phyloP scores from a whole-genome alignment of 2,888 invertebrate species.

The Cordylochernes scorpioides region DNA sequence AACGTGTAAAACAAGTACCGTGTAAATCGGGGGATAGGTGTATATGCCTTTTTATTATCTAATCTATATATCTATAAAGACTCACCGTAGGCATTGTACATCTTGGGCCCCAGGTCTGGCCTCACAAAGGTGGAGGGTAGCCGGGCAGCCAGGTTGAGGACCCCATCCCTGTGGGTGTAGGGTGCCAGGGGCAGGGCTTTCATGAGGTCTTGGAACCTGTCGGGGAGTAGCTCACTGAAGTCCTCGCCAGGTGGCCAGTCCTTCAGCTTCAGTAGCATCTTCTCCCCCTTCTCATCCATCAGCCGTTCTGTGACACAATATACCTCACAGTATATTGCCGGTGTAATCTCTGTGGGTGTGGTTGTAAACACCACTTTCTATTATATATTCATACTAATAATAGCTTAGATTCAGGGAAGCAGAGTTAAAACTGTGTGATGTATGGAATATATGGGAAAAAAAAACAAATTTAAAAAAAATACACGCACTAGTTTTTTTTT shows the following conservation, averaged over 20 bases:
- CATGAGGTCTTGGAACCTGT: constrained; percentile 66
- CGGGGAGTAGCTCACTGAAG: constrained; percentile 48
- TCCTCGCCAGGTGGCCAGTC: constrained; percentile 94
- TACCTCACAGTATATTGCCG: background rate
- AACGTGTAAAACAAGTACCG: no score
- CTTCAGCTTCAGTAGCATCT: constrained; percentile 72
- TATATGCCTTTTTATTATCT: no score
- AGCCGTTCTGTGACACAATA: constrained; percentile 3
- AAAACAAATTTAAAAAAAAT: no score
- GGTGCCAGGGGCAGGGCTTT: constrained; percentile 59
- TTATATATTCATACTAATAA: no score
- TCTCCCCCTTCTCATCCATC: constrained; percentile 20
- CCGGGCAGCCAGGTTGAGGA: constrained; percentile 61
- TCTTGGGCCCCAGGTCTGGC: constrained; percentile 86
- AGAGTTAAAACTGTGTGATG: no score
- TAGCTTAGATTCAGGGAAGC: no score
- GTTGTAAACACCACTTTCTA: no score
- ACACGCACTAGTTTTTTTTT: no score
- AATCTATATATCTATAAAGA: no score
- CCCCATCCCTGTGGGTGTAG: constrained; percentile 65
- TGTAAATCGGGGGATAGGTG: no score
- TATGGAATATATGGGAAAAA: no score
- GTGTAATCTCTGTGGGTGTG: background rate
- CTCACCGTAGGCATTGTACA: constrained; percentile 76
- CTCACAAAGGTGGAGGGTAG: constrained; percentile 73